Evolutionary conservation across 2,113 vertebrate species (phyloP).

Genomic region (Rhinichthys klamathensis): DNA sequence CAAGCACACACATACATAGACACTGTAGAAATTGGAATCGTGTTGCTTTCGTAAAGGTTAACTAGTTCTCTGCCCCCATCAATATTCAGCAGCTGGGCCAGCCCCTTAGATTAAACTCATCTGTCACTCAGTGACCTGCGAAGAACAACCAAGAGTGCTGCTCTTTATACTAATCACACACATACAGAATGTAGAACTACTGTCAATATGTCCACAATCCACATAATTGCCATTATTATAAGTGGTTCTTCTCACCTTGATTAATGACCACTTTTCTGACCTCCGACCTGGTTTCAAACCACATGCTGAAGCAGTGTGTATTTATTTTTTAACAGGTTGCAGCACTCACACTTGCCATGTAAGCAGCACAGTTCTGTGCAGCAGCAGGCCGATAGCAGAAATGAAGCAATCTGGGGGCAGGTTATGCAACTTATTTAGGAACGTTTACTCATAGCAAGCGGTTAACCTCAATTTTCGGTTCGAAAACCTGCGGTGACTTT

Average conservation of each 20-base stretch:
- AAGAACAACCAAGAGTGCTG: conserved; percentile 39
- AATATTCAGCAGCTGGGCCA: conserved; percentile 46
- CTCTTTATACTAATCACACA: conserved; percentile 47
- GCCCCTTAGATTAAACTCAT: conserved; percentile 56
- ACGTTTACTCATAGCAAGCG: no score
- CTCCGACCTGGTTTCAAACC: background rate
- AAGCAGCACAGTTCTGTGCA: background rate
- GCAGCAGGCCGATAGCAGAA: background rate
- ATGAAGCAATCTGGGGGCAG: background rate
- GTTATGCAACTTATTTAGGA: no score
- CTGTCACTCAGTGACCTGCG: conserved; percentile 53
- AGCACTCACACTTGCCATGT: background rate
- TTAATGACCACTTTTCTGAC: background rate
- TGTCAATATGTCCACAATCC: conserved; percentile 15
- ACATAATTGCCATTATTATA: conserved; percentile 22
- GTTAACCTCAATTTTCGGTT: no score
- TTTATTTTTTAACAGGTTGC: conserved; percentile 5
- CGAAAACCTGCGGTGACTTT: no score
- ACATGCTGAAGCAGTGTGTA: background rate
- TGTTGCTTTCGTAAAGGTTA: conserved; percentile 52
- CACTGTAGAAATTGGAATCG: conserved; percentile 17
- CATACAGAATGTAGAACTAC: background rate
- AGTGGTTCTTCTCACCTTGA: conserved; percentile 9
- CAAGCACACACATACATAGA: conserved; percentile 27
- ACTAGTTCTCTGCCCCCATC: conserved; percentile 50